Base-by-base conservation (phyloP, 2,113 vertebrate genomes). In the Gambusia holbrooki region DNA sequence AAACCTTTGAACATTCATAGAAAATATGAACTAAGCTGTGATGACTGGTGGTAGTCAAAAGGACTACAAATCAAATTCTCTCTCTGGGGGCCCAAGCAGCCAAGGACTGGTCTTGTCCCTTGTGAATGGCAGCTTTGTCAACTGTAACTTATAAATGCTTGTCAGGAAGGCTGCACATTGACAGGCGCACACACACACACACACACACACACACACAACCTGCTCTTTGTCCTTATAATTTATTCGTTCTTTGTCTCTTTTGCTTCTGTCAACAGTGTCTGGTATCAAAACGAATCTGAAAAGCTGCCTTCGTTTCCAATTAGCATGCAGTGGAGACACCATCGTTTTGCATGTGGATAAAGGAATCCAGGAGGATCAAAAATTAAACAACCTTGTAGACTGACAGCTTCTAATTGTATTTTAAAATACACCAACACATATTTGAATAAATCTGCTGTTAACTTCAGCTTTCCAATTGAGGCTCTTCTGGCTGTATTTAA, bases 281-380 rank as follows among this genome's bases (percentile, higher is more conserved):
- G 68, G 58, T 82, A 67, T 84, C 77, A 74, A 54, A 72, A 42
- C 33, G 30, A 79, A 88, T 86, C 73, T 79, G 74, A 76, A 82
- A 83, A 78, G 77, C 74, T 71, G 65, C 74, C 66, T 25, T 68
- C 78, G 78, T 63, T 3, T 14, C 12, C 35, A 4, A 83, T 92
- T 83, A 84, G 78, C 73, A 89, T 88, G 71, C 87, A 69, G 82
- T 7, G 40, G 82, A 32, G 72, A 69, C 48, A 0, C 14, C 40
- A 0, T 28, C 58, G 15, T 78, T 85, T 80, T 87, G 85, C 85
- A 85, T 87, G 71, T 42, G 83, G 86, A 91, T 87, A 73, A 89
- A 84, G 60, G 68, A 77, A 85, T 81, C 82, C 2, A 11, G 83
- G 68, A 79, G 84, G 81, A 88, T 90, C 84, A 79, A 17, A 78